Evolutionary conservation across 1,140 invertebrate genomes (phyloP).

Genomic region (Antheraea pernyi): DNA sequence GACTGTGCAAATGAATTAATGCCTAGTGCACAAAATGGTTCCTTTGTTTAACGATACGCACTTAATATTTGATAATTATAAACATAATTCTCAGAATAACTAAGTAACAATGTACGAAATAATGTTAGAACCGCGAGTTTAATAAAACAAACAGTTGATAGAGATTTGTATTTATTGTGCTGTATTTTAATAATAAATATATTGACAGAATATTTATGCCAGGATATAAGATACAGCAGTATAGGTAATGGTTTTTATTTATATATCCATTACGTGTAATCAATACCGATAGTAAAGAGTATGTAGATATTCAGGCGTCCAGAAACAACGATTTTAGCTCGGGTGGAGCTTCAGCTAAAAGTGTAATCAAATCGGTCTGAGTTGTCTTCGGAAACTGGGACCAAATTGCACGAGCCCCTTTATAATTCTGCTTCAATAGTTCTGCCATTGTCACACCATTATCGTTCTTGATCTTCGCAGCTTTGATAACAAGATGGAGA

Average conservation of each 20-base stretch:
- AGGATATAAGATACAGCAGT: background rate
- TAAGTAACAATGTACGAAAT: background rate
- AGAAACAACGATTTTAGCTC: constrained; percentile 3
- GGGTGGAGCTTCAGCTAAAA: background rate
- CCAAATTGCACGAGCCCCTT: constrained; percentile 33
- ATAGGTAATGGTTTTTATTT: background rate
- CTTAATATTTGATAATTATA: background rate
- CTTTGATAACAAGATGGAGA: constrained; percentile 41
- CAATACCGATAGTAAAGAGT: background rate
- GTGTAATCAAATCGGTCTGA: constrained; percentile 18
- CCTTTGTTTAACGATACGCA: background rate
- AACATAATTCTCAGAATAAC: background rate
- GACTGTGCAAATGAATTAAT: background rate
- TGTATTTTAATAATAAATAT: background rate
- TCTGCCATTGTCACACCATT: constrained; percentile 34
- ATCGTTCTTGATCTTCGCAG: constrained; percentile 51
- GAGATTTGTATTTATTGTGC: background rate
- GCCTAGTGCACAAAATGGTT: background rate
- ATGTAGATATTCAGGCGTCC: background rate
- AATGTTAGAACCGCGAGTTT: background rate
- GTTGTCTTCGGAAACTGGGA: constrained; percentile 30
- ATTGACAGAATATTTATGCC: background rate
- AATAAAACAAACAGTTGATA: background rate
- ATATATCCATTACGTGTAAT: background rate
- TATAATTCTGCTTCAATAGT: constrained; percentile 33